phyloP scores from a whole-genome alignment of 2,888 invertebrate species.

The Andrena dorsata region DNA sequence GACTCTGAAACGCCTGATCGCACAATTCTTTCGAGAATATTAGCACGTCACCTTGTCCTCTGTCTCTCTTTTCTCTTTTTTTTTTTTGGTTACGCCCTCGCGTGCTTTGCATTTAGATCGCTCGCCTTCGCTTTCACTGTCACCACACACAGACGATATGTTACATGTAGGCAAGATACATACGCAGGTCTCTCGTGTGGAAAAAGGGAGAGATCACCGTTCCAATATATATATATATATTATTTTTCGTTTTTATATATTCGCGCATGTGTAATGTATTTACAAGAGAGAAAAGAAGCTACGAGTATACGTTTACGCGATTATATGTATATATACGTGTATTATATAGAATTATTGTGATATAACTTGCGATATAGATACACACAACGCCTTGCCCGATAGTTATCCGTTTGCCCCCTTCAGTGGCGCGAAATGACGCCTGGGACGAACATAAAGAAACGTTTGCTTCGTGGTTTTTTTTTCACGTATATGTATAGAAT shows the following conservation, averaged over 20 bases:
- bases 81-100: not conserved
- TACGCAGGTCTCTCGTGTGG: slow-evolving; percentile 40
- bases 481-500: slow-evolving; percentile 31
- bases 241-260: slow-evolving; percentile 17
- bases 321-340: slow-evolving; percentile 58
- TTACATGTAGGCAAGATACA: slow-evolving; percentile 70
- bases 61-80: not conserved
- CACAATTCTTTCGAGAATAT: not conserved
- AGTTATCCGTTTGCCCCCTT: slow-evolving; percentile 50
- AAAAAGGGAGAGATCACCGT: slow-evolving; percentile 36
- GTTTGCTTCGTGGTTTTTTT: not conserved
- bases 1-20: slow-evolving; percentile 12
- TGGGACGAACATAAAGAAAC: slow-evolving; percentile 11
- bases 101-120: slow-evolving; percentile 24
- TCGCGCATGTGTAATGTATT: slow-evolving; percentile 69
- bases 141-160: slow-evolving; percentile 62
- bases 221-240: slow-evolving; percentile 4
- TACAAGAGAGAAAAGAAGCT: slow-evolving; percentile 78
- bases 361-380: slow-evolving; percentile 47
- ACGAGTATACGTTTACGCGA: slow-evolving; percentile 69
- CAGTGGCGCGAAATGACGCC: not conserved
- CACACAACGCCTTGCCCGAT: slow-evolving; percentile 59
- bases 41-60: not conserved
- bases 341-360: slow-evolving; percentile 52
- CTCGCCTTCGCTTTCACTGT: slow-evolving; percentile 35